Conservation (phyloP, 2,888 invertebrate genomes). For the Cactoblastis cactorum region DNA sequence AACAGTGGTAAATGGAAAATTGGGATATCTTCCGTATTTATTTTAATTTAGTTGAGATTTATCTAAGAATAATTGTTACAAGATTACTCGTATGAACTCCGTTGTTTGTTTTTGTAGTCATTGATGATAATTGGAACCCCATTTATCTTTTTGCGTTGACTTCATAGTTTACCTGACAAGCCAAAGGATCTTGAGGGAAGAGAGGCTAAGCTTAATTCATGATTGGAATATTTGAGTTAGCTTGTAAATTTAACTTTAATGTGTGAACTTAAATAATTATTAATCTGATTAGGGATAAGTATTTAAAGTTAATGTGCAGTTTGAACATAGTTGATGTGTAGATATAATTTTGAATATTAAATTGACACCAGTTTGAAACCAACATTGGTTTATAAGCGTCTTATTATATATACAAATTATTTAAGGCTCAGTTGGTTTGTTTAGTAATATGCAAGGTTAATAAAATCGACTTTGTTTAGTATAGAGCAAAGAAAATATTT, state of each 20-base stretch:
- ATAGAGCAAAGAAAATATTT: no score
- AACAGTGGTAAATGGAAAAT: background rate
- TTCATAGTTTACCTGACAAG: constrained; percentile 11
- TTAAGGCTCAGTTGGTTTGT: no score
- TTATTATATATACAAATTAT: no score
- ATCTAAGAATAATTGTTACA: background rate
- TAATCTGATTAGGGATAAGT: no score
- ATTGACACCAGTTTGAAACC: no score
- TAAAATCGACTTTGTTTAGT: no score
- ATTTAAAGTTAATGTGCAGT: no score
- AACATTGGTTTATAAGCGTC: no score
- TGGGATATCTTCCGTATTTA: background rate
- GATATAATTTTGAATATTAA: no score
- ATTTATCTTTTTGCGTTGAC: background rate
- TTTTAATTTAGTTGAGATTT: background rate
- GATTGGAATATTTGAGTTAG: constrained; percentile 3
- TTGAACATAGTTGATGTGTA: no score
- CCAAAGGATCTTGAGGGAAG: constrained; percentile 10
- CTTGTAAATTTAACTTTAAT: constrained; percentile 2
- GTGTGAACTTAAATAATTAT: background rate
- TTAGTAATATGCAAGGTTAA: no score
- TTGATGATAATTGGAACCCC: background rate
- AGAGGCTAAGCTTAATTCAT: constrained; percentile 9
- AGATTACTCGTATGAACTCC: background rate
- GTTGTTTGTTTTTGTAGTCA: background rate